phyloP scores from a whole-genome alignment of 2,797 vertebrate species.

The Anniella stebbinsi region DNA sequence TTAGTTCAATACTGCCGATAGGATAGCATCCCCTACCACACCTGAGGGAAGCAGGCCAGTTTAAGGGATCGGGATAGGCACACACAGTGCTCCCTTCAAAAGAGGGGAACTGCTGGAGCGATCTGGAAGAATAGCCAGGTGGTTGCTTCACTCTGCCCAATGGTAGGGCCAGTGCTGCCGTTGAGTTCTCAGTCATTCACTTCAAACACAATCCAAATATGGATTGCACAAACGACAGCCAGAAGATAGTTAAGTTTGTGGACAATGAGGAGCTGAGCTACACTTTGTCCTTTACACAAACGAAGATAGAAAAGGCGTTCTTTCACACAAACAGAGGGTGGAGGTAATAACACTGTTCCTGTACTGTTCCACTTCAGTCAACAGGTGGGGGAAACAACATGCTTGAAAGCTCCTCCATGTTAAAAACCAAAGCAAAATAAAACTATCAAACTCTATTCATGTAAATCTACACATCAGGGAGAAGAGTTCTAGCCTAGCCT shows the following conservation, averaged over 20 bases:
- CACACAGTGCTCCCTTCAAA: no score
- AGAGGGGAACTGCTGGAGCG: no score
- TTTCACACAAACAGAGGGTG: background rate
- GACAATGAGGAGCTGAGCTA: background rate
- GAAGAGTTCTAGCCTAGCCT: background rate
- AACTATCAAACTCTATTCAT: background rate
- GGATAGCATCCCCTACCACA: no score
- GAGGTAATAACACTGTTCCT: background rate
- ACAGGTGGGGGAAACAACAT: background rate
- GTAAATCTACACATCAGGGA: background rate
- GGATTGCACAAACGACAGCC: background rate
- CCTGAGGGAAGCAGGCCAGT: no score
- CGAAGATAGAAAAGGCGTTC: background rate
- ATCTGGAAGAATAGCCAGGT: no score
- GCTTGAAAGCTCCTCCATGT: background rate
- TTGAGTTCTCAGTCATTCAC: background rate
- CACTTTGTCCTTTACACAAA: background rate
- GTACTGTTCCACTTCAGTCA: background rate
- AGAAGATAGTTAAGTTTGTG: background rate
- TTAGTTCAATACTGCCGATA: no score
- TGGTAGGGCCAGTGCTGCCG: no score
- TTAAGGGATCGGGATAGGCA: no score
- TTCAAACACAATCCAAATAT: background rate
- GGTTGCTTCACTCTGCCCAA: no score
- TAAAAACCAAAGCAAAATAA: background rate